Percentiles rank a stretch among this genome's conserved stretches.
Evolutionary conservation across 2,113 vertebrate species (phyloP).

Genomic region (Hepsetus odoe): DNA sequence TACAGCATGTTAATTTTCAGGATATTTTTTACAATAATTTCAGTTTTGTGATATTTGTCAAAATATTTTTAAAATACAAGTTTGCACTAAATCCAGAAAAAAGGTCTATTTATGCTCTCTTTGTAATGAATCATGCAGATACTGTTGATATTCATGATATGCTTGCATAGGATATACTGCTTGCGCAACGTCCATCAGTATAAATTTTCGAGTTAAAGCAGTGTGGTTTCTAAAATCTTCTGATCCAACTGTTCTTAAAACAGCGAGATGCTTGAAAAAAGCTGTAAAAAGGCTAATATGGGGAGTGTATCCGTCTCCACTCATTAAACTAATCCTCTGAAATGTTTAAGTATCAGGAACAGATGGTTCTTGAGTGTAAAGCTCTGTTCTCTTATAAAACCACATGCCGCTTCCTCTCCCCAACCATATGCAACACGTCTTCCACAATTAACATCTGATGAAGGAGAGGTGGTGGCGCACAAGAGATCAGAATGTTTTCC

Average conservation of each 20-base stretch:
- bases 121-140: no score
- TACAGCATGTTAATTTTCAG: no score
- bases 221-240: background rate
- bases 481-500: background rate
- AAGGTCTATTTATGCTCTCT: no score
- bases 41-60: no score
- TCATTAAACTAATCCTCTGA: constrained; percentile 51
- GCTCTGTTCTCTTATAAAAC: constrained; percentile 39
- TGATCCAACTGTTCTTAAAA: background rate
- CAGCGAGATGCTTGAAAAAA: background rate
- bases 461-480: background rate
- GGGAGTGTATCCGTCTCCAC: background rate
- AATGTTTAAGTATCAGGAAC: constrained; percentile 47
- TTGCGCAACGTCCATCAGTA: no score
- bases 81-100: no score
- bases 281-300: constrained; percentile 23
- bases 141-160: no score
- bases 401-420: constrained; percentile 27
- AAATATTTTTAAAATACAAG: no score
- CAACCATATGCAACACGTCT: constrained; percentile 51
- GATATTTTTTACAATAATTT: no score
- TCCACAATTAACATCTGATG: constrained; percentile 53
- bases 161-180: no score
- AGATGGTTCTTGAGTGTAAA: constrained; percentile 63
- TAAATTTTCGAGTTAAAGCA: background rate